Percentiles rank a stretch among this genome's conserved stretches.
Evolutionary conservation across 2,888 invertebrate genomes (phyloP).

Genomic region (Magallana nippona): DNA sequence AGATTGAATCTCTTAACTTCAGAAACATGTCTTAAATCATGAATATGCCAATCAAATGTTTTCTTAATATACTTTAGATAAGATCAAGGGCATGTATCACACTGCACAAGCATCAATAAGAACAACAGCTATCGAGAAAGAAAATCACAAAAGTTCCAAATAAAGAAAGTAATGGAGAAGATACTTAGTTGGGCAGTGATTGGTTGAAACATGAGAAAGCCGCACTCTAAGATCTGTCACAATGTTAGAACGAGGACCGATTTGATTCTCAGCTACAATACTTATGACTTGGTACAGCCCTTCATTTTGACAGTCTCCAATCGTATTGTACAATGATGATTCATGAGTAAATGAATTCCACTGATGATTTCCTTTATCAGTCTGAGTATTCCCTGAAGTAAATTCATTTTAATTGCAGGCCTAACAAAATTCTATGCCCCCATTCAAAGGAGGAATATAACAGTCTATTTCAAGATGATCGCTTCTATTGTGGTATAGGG

Average conservation of each 20-base stretch:
- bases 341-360: conserved; percentile 24
- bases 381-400: conserved; percentile 21
- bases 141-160: conserved; percentile 1
- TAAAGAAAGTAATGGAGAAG: conserved; percentile 16
- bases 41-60: conserved; percentile 21
- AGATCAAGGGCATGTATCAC: conserved; percentile 20
- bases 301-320: neutral
- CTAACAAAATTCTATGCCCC: conserved; percentile 2
- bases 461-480: neutral
- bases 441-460: conserved; percentile 13
- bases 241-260: neutral
- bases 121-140: neutral
- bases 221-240: neutral
- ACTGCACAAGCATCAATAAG: conserved; percentile 8
- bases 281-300: conserved; percentile 9
- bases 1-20: conserved; percentile 31
- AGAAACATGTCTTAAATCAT: conserved; percentile 24
- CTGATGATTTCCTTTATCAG: neutral
- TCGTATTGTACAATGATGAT: neutral
- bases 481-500: neutral
- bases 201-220: neutral
- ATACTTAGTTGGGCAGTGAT: neutral
- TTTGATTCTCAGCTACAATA: neutral
- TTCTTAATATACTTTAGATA: conserved; percentile 32
- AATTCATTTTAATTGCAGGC: conserved; percentile 26